Conservation (phyloP, 2,888 invertebrate species). For the Portevinia maculata region DNA sequence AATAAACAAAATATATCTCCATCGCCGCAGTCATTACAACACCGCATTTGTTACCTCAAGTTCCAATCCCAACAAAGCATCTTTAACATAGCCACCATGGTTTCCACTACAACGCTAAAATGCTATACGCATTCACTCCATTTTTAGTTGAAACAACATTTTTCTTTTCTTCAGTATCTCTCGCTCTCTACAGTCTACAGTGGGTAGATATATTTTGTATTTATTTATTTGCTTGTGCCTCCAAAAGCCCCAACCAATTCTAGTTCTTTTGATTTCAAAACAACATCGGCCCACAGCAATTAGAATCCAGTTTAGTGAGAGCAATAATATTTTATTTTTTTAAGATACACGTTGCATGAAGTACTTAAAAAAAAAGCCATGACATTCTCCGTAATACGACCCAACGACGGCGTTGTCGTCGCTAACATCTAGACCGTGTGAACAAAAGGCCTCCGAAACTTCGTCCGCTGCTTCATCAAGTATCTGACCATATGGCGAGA, state of each 20-base stretch:
- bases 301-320: constrained; percentile 69
- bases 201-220: constrained; percentile 52
- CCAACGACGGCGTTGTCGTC: too few species aligned
- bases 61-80: constrained; percentile 56
- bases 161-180: constrained; percentile 39
- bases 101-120: constrained; percentile 41
- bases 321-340: constrained; percentile 26
- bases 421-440: constrained; percentile 53
- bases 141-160: constrained; percentile 67
- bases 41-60: constrained; percentile 18
- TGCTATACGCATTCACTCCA: constrained; percentile 62
- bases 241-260: constrained; percentile 35
- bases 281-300: constrained; percentile 64
- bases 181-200: constrained; percentile 13
- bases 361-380: constrained; percentile 12
- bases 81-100: constrained; percentile 62
- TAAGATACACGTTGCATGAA: constrained; percentile 31
- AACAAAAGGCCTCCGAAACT: constrained; percentile 44
- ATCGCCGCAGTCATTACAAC: constrained; percentile 51
- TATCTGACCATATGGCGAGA: constrained; percentile 61
- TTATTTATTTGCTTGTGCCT: neutral
- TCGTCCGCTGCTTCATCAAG: constrained; percentile 1
- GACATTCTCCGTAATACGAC: constrained; percentile 53
- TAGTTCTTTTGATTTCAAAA: constrained; percentile 46
- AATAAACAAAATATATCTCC: constrained; percentile 38